These are phyloP conservation scores for Leptinotarsa juncta DNA, from an alignment of 2,888 invertebrate genomes.

Conservation along the genomic window DNA sequence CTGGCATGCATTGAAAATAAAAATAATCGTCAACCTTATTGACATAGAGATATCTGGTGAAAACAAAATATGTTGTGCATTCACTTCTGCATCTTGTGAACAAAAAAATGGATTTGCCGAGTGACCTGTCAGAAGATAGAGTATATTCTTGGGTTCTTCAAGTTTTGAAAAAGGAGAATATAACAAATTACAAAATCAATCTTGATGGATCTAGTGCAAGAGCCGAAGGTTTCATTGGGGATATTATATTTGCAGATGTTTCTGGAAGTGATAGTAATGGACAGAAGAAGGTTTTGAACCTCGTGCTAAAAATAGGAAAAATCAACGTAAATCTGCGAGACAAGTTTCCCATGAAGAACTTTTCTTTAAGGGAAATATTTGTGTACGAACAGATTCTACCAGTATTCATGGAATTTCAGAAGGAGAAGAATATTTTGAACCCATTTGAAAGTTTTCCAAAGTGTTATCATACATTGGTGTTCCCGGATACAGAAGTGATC, in stretches of 20 bases:
- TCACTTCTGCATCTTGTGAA: too few species aligned
- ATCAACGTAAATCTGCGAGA: conserved; percentile 14
- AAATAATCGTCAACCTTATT: too few species aligned
- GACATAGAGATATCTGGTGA: too few species aligned
- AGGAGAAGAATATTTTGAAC: conserved; percentile 36
- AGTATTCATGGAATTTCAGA: conserved; percentile 40
- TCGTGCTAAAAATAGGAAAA: conserved; percentile 32
- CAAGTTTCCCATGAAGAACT: conserved; percentile 35
- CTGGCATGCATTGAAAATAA: too few species aligned
- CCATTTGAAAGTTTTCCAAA: conserved; percentile 39
- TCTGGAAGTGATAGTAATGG: conserved; percentile 36
- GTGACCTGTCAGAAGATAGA: background rate
- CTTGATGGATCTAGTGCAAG: conserved; percentile 40
- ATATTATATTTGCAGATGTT: conserved; percentile 46
- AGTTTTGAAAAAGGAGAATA: background rate
- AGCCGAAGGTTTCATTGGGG: conserved; percentile 53
- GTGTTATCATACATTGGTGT: conserved; percentile 35
- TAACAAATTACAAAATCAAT: conserved; percentile 10
- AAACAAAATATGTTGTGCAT: too few species aligned
- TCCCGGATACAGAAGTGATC: conserved; percentile 37
- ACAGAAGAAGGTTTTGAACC: conserved; percentile 38
- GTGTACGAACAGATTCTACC: conserved; percentile 47
- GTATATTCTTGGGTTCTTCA: conserved; percentile 7
- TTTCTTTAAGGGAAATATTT: conserved; percentile 46
- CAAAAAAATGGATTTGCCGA: too few species aligned